Evolutionary conservation across 2,113 vertebrate genomes (phyloP).

Genomic region (Pica pica): DNA sequence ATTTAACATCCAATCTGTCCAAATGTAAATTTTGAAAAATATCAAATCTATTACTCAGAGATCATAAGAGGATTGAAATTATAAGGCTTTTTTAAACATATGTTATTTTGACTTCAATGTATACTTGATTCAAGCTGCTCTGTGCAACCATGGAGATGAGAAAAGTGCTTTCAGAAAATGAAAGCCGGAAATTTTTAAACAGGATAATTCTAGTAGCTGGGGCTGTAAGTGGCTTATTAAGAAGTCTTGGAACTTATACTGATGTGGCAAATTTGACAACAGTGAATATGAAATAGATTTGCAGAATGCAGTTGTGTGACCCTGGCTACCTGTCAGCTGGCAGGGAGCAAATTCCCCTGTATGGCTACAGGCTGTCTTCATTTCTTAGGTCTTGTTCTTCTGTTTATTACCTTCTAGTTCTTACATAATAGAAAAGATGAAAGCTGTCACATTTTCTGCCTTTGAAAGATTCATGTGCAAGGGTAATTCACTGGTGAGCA

Average conservation of each 20-base stretch:
- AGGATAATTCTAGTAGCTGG: not conserved
- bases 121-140: slow-evolving; percentile 11
- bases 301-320: not conserved
- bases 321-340: not conserved
- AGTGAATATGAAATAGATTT: not conserved
- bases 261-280: not conserved
- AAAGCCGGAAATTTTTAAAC: not conserved
- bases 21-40: not conserved
- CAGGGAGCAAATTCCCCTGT: not conserved
- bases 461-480: not conserved
- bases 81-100: not conserved
- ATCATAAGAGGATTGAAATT: not conserved
- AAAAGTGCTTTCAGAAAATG: not conserved
- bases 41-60: slow-evolving; percentile 30
- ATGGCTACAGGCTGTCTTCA: fast-evolving
- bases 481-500: not conserved
- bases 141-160: not conserved
- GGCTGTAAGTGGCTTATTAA: not conserved
- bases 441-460: not conserved
- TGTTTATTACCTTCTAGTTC: not conserved
- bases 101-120: slow-evolving; percentile 12
- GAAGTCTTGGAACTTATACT: not conserved
- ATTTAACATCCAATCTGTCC: not conserved
- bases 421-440: not conserved
- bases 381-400: not conserved